A percentile compares a stretch with the other conserved stretches of the same genome.
These are phyloP conservation scores for Arizona elegans DNA, from an alignment of 2,113 vertebrate genomes.

Conservation along the genomic window DNA sequence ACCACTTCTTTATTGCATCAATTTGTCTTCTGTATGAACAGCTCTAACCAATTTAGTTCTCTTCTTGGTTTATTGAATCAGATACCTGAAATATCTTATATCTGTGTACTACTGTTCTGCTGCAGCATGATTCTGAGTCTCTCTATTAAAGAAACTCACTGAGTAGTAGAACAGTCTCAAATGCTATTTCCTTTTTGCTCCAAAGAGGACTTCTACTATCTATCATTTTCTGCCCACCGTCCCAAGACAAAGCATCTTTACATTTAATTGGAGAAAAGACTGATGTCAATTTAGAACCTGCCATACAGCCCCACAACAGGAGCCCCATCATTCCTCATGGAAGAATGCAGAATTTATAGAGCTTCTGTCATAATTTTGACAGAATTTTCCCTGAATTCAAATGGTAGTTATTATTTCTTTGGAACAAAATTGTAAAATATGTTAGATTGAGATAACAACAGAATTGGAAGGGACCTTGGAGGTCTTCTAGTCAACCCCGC, in stretches of 20 bases:
- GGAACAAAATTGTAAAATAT: not conserved
- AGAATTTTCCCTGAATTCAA: not conserved
- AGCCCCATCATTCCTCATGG: not conserved
- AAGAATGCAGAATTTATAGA: not conserved
- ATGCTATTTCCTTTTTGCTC: not conserved
- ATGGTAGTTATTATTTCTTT: not conserved
- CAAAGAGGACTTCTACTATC: not conserved
- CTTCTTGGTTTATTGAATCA: not conserved
- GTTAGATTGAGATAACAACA: not conserved
- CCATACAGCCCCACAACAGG: not conserved
- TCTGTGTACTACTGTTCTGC: not conserved
- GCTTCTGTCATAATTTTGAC: not conserved
- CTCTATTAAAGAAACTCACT: not conserved
- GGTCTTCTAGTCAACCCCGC: not conserved
- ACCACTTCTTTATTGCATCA: not conserved
- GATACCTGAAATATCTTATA: not conserved
- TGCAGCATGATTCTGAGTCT: not conserved
- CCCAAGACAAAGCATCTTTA: not conserved
- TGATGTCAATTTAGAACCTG: not conserved
- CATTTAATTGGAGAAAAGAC: not conserved
- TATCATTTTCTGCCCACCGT: not conserved
- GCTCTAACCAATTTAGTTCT: not conserved
- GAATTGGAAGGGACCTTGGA: not conserved
- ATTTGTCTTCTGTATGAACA: conserved; percentile 1
- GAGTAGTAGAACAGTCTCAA: not conserved